Conservation (phyloP, 1,140 invertebrate species). For the Ips nitidus region DNA sequence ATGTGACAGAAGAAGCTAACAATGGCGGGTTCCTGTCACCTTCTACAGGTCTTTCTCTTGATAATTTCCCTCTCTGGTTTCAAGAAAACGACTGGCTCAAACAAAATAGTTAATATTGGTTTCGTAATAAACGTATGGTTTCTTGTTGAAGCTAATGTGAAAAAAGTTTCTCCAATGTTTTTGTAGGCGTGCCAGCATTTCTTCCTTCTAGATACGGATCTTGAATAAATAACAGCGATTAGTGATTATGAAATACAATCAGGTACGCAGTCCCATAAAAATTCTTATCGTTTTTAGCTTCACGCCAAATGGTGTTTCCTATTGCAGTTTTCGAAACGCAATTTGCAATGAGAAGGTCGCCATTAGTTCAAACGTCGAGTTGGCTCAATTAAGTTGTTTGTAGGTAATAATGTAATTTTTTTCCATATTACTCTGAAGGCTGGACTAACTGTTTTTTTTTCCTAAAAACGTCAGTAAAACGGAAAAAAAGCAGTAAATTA, state of each 20-base stretch:
- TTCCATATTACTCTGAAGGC: not conserved
- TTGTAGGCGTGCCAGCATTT: not conserved
- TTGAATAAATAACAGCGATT: not conserved
- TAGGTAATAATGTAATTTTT: not conserved
- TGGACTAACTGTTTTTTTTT: not conserved
- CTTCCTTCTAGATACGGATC: not conserved
- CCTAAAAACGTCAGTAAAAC: not conserved
- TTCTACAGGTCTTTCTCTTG: not conserved
- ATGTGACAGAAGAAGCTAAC: not conserved
- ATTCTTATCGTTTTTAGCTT: not conserved
- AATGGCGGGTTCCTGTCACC: not conserved
- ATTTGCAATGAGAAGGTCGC: not conserved
- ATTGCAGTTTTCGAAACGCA: not conserved
- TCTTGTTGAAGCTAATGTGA: not conserved
- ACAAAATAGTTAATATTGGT: not conserved
- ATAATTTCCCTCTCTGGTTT: not conserved
- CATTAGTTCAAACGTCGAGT: not conserved
- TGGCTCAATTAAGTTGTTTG: not conserved
- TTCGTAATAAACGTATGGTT: not conserved
- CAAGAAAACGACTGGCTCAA: not conserved
- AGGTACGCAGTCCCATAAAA: not conserved
- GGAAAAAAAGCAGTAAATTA: not conserved
- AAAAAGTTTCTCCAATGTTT: not conserved
- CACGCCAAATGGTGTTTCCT: too few relatives aligned
- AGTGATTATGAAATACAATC: not conserved